Evolutionary conservation across 1,140 invertebrate genomes (phyloP), one percentile per base, ranked within the genome.

Genomic region (Dendrolimus kikuchii): DNA sequence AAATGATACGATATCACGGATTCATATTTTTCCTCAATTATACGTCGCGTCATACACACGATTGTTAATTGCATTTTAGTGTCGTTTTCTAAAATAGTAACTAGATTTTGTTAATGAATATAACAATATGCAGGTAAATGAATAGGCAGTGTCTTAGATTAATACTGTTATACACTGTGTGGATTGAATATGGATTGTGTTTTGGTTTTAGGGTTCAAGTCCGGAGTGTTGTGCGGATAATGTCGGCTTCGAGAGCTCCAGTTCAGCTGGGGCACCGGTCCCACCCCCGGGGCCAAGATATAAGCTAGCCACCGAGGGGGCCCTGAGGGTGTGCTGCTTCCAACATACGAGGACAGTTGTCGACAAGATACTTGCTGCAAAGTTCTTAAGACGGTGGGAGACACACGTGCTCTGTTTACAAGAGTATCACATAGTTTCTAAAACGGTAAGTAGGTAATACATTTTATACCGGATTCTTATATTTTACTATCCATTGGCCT

Each of bases 381-480:
- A 94, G 76, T 95, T 95, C 70, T 86, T 95, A 5, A 82, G 95
- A 44, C 81, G 94, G 57, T 95, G 94, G 94, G 94, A 95, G 78
- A 92, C 90, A 42, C 94, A 95, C 77, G 92, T 92, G 68, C 85
- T 95, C 4, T 91, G 91, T 58, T 82, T 95, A 49, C 90, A 91
- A 62, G 91, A 92, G 64, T 88, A 91, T 10, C 91, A 92, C 66
- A 91, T 96, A 45, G 89, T 91, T 46, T 95, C 94, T 0, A 92
- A 91, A 86, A 93, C 93, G 89, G 94, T 95, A 79, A 90, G 92
- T 89, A 9, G 5, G 1, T 5, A 6, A 45, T 45, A 5, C 23
- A 46, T 46, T 9, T n/a, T 4, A 46, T n/a, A 6, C 23, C 8
- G 45, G 45, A 23, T 23, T 23, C 23, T 23, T 23, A 23, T 23